phyloP scores from a whole-genome alignment of 2,888 invertebrate genomes.

The Callosobruchus maculatus region DNA sequence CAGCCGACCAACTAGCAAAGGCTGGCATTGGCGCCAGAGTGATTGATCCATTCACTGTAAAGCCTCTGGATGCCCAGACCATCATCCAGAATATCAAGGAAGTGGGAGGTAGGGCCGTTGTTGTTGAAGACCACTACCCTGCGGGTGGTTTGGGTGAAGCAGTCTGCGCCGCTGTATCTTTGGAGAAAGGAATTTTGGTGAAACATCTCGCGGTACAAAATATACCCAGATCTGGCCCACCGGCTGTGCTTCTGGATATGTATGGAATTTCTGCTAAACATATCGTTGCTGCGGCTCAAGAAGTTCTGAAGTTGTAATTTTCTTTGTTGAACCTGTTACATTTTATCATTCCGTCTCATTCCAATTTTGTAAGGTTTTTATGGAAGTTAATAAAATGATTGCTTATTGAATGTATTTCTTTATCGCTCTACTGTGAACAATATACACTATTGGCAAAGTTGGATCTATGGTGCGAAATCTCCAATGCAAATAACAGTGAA shows the following conservation, averaged over 20 bases:
- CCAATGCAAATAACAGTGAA: no score
- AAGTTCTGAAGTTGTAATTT: constrained; percentile 54
- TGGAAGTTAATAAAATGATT: constrained; percentile 6
- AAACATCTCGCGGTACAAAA: constrained; percentile 76
- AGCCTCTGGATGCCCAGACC: constrained; percentile 83
- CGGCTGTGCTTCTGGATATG: constrained; percentile 77
- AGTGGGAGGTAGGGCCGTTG: constrained; percentile 77
- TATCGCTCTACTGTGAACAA: no score
- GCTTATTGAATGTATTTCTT: background rate
- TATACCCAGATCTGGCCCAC: constrained; percentile 92
- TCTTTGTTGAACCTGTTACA: background rate
- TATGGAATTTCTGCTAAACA: constrained; percentile 85
- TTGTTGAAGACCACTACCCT: constrained; percentile 96
- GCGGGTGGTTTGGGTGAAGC: constrained; percentile 97
- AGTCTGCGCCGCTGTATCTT: constrained; percentile 76
- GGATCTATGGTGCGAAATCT: no score
- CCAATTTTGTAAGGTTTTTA: constrained; percentile 6
- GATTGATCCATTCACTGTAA: constrained; percentile 93
- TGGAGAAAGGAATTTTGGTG: constrained; percentile 66
- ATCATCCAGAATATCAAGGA: constrained; percentile 74
- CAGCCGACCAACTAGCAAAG: constrained; percentile 71
- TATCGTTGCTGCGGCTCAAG: constrained; percentile 68
- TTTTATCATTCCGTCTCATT: constrained; percentile 6
- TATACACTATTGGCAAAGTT: no score
- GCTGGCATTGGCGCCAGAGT: constrained; percentile 75